Percentiles rank a stretch among this genome's conserved stretches.
Conservation (phyloP, 2,888 invertebrate species). For the Incurvaria masculella region DNA sequence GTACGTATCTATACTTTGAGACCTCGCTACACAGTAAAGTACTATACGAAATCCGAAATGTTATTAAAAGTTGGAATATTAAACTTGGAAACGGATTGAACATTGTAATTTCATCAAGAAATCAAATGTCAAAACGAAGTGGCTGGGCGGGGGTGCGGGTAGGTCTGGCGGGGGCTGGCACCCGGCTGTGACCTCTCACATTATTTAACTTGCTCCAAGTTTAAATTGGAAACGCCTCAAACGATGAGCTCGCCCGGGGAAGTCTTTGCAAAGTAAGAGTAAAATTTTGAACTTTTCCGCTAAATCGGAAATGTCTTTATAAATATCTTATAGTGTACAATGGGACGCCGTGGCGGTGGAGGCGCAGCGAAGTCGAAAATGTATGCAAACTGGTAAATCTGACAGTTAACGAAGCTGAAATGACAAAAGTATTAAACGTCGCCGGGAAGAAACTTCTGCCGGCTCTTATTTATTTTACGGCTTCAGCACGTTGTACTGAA, state of each 20-base stretch:
- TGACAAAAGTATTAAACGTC: slow-evolving; percentile 47
- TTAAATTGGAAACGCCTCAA: slow-evolving; percentile 56
- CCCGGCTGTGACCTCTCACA: slow-evolving; percentile 48
- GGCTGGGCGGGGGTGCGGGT: slow-evolving; percentile 28
- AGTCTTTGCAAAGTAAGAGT: slow-evolving; percentile 47
- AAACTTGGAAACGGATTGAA: not conserved
- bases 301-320: slow-evolving; percentile 57
- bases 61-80: no score
- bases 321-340: slow-evolving; percentile 56
- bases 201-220: slow-evolving; percentile 55
- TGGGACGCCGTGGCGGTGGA: slow-evolving; percentile 12
- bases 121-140: slow-evolving; percentile 15
- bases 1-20: no score
- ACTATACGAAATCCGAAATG: no score
- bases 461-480: no score
- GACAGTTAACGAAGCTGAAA: slow-evolving; percentile 52
- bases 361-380: slow-evolving; percentile 35
- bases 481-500: no score
- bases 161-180: slow-evolving; percentile 29
- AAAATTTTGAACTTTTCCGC: slow-evolving; percentile 56
- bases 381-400: slow-evolving; percentile 50
- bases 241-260: no score
- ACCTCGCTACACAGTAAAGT: no score
- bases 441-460: no score
- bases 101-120: not conserved